Conservation (phyloP, 2,797 vertebrate species). For the Clarias laeviceps region DNA sequence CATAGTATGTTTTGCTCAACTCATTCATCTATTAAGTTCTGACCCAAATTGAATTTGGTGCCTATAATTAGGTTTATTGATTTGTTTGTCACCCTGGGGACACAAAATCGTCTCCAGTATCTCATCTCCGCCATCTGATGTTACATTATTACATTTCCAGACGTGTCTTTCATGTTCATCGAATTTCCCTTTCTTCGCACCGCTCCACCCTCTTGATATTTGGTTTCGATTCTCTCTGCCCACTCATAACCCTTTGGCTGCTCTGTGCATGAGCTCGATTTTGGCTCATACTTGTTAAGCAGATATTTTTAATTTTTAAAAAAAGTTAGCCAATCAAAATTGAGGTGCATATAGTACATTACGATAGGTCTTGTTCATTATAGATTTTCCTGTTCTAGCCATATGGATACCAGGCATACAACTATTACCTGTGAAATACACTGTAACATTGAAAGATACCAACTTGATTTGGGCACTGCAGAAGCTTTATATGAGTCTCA, state of each 20-base stretch:
- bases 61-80: slow-evolving; percentile 52
- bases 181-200: slow-evolving; percentile 66
- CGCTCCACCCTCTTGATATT: slow-evolving; percentile 58
- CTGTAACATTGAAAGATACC: too few species aligned
- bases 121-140: slow-evolving; percentile 52
- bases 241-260: background rate
- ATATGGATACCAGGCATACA: too few species aligned
- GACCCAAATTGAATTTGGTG: slow-evolving; percentile 38
- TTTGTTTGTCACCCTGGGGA: slow-evolving; percentile 38
- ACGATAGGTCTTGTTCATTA: too few species aligned
- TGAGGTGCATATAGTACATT: too few species aligned
- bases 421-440: too few species aligned
- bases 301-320: too few species aligned
- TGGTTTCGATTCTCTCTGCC: slow-evolving; percentile 60
- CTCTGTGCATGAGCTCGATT: background rate
- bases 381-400: too few species aligned
- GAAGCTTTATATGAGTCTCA: too few species aligned
- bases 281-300: background rate
- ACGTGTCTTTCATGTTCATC: slow-evolving; percentile 56
- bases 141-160: slow-evolving; percentile 54
- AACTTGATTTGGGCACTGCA: too few species aligned
- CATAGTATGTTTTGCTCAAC: slow-evolving; percentile 25
- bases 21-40: slow-evolving; percentile 36
- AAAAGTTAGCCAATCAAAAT: too few species aligned
- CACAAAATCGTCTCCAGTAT: slow-evolving; percentile 33